phyloP scores from a whole-genome alignment of 2,888 invertebrate species.

The Drosophila anomalata region DNA sequence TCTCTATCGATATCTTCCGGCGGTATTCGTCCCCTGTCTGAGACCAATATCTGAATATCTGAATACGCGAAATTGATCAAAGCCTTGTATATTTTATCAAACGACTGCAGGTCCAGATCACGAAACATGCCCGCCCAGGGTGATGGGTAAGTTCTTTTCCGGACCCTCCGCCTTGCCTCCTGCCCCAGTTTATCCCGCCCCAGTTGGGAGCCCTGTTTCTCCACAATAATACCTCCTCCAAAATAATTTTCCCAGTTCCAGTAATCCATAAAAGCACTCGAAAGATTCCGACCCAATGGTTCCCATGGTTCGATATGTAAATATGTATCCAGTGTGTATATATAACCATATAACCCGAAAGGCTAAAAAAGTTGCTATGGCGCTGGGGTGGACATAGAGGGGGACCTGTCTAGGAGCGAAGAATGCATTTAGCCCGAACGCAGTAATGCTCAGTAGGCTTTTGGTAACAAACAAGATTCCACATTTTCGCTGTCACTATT shows the following conservation, averaged over 20 bases:
- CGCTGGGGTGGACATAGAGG: slow-evolving; percentile 1
- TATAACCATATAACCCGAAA: slow-evolving; percentile 9
- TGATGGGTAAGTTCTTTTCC: slow-evolving; percentile 83
- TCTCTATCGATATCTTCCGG: slow-evolving; percentile 41
- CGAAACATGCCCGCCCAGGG: slow-evolving; percentile 84
- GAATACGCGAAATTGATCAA: slow-evolving; percentile 55
- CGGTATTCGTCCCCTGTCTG: slow-evolving; percentile 50
- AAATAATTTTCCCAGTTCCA: slow-evolving; percentile 49
- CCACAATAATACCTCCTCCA: slow-evolving; percentile 41
- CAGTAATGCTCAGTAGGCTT: slow-evolving; percentile 49
- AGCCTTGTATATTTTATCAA: slow-evolving; percentile 49
- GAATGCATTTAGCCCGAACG: not conserved
- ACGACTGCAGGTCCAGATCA: slow-evolving; percentile 84
- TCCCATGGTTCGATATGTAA: slow-evolving; percentile 35
- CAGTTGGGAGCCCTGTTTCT: slow-evolving; percentile 32
- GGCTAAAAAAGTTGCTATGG: slow-evolving; percentile 14
- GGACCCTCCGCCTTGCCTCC: slow-evolving; percentile 42
- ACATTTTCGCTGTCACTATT: slow-evolving; percentile 36
- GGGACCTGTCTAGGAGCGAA: not conserved
- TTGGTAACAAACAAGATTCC: slow-evolving; percentile 53
- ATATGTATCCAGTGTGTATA: slow-evolving; percentile 48
- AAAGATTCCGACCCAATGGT: slow-evolving; percentile 17
- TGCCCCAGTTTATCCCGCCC: slow-evolving; percentile 9
- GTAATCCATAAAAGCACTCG: slow-evolving; percentile 54
- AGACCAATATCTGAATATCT: slow-evolving; percentile 34